Base-by-base conservation (phyloP, 1,140 invertebrate genomes). In the Solenopsis fugax region DNA sequence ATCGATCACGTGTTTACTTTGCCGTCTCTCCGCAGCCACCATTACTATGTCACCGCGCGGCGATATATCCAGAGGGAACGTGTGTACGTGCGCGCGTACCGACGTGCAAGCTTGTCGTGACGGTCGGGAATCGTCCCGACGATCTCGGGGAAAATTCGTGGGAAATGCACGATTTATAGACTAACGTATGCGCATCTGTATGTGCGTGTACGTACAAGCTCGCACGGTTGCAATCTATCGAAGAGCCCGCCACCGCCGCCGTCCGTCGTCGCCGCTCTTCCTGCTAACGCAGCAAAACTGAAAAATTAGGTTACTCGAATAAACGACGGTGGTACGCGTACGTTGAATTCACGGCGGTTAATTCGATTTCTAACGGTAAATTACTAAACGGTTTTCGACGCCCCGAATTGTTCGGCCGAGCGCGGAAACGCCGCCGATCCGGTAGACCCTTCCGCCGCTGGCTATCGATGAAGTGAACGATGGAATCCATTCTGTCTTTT, bases 1-100 rank as follows among this genome's bases (percentile, higher is more conserved):
- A 90, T 90, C 89, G 89, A 90, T 90, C 89, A 65, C 45, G 69
- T 87, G 88, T 90, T 90, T 90, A 89, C 89, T 76, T 87, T 87
- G 48, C 73, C 82, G 82, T 77, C 71, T 78, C 77, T 75, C 71
- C 60, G 34, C 37, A 65, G 58, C 48, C 48, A 65, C 85, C 71
- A 87, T 90, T 90, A 81, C 76, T 67, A 62, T 84, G 80, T 84
- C 69, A 84, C 69, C 69, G 80, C 54, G 80, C 54, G n/a, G 54
- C 80, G 69, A 84, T 84, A 84, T 84, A 84, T 60, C 13, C 69
- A 37, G 41, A 12, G 41, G 18, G 52, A 29, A 41, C 13, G 41
- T 50, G 54, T 48, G 45, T 34, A 21, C 5, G 21, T 37, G 24
- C 52, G 16, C 67, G 21, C 18, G 67, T 82, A 71, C 21, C 18